These are phyloP conservation scores for Orientallactaga sibirica DNA, from an alignment of 2,797 vertebrate genomes.

Conservation along the genomic window DNA sequence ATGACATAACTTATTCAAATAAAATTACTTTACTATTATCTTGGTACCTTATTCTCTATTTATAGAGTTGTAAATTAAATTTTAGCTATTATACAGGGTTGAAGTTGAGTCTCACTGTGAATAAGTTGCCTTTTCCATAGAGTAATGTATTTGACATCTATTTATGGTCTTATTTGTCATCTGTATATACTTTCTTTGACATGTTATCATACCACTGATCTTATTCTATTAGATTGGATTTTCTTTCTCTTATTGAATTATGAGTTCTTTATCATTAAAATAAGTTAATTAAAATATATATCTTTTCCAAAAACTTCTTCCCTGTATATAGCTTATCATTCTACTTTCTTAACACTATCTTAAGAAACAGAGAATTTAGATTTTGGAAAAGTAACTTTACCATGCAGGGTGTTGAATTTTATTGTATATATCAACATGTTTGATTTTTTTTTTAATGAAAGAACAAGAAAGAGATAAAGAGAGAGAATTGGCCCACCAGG, in stretches of 20 bases:
- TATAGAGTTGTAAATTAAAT: neutral
- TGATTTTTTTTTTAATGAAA: too few species aligned
- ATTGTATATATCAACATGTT: neutral
- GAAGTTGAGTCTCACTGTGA: neutral
- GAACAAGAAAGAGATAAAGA: too few species aligned
- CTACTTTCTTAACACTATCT: neutral
- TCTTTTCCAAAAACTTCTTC: neutral
- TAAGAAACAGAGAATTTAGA: neutral
- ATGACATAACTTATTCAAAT: neutral
- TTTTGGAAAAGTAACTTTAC: slow-evolving; percentile 4
- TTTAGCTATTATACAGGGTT: neutral
- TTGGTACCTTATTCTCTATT: neutral
- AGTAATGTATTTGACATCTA: neutral
- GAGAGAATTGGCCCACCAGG: too few species aligned
- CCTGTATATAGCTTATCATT: neutral
- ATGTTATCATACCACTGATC: neutral
- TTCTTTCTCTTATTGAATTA: neutral
- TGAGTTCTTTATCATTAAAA: neutral
- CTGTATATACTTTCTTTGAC: neutral
- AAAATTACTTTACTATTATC: neutral
- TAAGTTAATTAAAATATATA: neutral
- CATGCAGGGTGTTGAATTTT: neutral
- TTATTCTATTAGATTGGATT: neutral
- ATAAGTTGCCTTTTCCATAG: neutral
- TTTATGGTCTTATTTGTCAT: neutral